phyloP scores from a whole-genome alignment of 1,140 invertebrate species.

The Diabrotica undecimpunctata region DNA sequence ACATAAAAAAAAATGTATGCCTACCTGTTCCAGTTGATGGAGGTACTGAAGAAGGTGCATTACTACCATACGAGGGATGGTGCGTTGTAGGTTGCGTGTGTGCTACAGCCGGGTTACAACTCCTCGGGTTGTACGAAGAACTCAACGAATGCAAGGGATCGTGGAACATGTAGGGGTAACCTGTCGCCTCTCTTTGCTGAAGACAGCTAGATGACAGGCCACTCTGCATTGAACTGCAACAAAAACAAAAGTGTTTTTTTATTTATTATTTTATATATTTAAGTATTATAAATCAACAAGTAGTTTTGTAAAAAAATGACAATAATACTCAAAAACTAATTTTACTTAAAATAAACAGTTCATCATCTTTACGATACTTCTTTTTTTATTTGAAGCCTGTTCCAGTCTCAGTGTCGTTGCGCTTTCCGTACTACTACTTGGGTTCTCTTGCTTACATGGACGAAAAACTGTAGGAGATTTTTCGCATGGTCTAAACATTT shows the following conservation, averaged over 20 bases:
- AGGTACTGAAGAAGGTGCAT: constrained; percentile 52
- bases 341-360: constrained; percentile 1
- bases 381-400: no score
- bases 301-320: neutral
- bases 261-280: neutral
- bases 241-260: constrained; percentile 4
- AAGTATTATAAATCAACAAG: no score
- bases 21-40: constrained; percentile 46
- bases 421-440: no score
- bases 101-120: constrained; percentile 61
- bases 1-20: neutral
- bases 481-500: no score
- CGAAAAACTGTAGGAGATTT: no score
- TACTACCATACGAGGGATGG: constrained; percentile 54
- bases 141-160: constrained; percentile 79
- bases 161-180: constrained; percentile 93
- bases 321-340: neutral
- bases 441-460: no score
- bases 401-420: no score
- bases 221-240: constrained; percentile 73
- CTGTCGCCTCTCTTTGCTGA: constrained; percentile 73
- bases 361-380: no score
- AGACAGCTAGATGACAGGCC: constrained; percentile 80
- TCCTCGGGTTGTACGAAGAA: constrained; percentile 62
- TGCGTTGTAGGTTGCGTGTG: constrained; percentile 58